Base-by-base conservation (phyloP, 2,888 invertebrate genomes). In the Limnephilus rhombicus region DNA sequence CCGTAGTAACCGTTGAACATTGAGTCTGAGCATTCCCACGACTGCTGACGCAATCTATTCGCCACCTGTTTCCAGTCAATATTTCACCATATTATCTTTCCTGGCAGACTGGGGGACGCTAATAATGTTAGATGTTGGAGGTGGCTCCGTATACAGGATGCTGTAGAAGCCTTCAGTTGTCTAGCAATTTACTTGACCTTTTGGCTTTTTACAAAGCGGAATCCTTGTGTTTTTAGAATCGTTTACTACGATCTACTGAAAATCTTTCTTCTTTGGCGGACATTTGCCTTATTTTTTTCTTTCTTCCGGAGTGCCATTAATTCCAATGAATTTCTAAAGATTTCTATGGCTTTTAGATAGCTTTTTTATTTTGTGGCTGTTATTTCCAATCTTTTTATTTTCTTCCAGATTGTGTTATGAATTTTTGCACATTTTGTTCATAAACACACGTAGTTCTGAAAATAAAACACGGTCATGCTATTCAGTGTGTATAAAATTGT, bases 101-200 rank as follows among this genome's bases (percentile, higher is more conserved):
- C 37, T 15, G 9, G 83, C 37, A 83, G 83, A 83, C 83, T 83
- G 83, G 37, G 31, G 31, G 83, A 34, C 83, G 83, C 83, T 83
- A 41, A 24, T 34, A 68, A 68, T 68, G 68, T 24, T 68, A 9
- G 68, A 53, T 53, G 18, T 15, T 18, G 18, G 53, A 68, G 24
- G 68, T 68, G 68, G 68, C 68, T 68, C n/a, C 68, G 24, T 68
- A 68, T 68, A 68, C 68, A 68, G 68, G 68, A 24, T 68, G 68
- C 68, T 68, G 24, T 68, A n/a, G 9, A n/a, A 68, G 68, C 5
- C n/a, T 68, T 68, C 68, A 68, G 68, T 18, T 18, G 68, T 68
- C 24, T 24, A 18, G 68, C 24, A 24, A 24, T 83, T 34, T 83
- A 34, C 82, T 83, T 83, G 82, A 31, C 34, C 34, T 3, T 34